Conservation (phyloP, 1,140 invertebrate genomes). For the Euschistus heros region DNA sequence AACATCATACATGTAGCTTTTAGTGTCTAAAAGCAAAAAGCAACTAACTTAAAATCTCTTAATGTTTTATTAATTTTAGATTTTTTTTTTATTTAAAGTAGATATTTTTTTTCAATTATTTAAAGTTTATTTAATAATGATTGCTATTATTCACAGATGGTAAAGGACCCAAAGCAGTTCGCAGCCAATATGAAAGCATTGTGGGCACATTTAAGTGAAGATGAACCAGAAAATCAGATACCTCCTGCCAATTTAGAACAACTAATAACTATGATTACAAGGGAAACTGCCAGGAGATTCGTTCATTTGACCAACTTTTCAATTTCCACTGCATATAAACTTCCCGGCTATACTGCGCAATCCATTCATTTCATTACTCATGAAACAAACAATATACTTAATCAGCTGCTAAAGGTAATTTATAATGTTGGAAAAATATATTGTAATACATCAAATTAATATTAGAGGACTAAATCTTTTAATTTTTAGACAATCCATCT, state of each 20-base stretch:
- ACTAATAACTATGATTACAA: conserved; percentile 55
- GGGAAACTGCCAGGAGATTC: conserved; percentile 59
- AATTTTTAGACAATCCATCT: conserved; percentile 22
- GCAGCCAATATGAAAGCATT: conserved; percentile 56
- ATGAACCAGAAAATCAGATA: conserved; percentile 72
- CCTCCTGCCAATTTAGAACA: conserved; percentile 63
- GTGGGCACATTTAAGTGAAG: conserved; percentile 54
- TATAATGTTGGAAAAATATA: background rate
- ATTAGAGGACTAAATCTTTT: background rate
- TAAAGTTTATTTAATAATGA: too few species aligned
- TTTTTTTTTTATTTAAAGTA: too few species aligned
- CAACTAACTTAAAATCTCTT: too few species aligned
- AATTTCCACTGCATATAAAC: background rate
- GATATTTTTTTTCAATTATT: too few species aligned
- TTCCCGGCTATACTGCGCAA: conserved; percentile 19
- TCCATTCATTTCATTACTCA: conserved; percentile 13
- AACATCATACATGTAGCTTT: too few species aligned
- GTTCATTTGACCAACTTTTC: conserved; percentile 62
- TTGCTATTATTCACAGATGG: conserved; percentile 41
- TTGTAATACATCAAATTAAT: background rate
- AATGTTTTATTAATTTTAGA: too few species aligned
- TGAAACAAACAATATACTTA: conserved; percentile 11
- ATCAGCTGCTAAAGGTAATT: conserved; percentile 27
- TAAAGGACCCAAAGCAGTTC: conserved; percentile 63
- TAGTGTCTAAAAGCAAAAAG: too few species aligned